Conservation (phyloP, 2,797 vertebrate species). For the Acipenser transmontanus region DNA sequence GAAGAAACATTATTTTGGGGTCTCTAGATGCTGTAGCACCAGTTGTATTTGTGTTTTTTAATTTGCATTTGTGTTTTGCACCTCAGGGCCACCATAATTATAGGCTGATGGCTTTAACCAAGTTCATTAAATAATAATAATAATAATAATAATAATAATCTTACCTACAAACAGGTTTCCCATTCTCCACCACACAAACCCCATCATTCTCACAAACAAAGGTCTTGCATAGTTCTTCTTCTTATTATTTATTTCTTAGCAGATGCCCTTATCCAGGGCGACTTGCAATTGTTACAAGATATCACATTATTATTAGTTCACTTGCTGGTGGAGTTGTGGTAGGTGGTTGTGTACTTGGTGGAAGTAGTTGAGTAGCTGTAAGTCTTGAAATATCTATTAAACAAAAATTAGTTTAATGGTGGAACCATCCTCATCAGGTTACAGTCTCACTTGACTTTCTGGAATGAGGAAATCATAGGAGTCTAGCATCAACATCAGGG, state of each 20-base stretch:
- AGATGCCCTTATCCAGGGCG: no score
- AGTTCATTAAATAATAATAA: neutral
- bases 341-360: conserved; percentile 11
- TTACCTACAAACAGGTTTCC: conserved; percentile 65
- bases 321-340: fast-evolving
- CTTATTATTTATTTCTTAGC: no score
- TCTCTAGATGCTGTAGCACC: no score
- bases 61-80: no score
- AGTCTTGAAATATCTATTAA: conserved; percentile 72
- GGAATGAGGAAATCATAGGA: neutral
- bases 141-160: no score
- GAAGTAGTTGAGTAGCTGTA: conserved; percentile 36
- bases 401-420: neutral
- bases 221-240: conserved; percentile 31
- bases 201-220: conserved; percentile 65
- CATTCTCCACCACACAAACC: conserved; percentile 45
- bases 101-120: neutral
- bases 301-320: no score
- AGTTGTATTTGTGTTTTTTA: neutral
- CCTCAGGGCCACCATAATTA: no score
- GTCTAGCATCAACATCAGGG: neutral
- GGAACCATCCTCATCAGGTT: no score
- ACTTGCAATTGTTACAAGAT: no score
- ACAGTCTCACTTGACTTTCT: neutral
- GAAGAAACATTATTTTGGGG: no score